These are phyloP conservation scores for Tachypleus tridentatus DNA, from an alignment of 1,140 invertebrate genomes.

Conservation along the genomic window DNA sequence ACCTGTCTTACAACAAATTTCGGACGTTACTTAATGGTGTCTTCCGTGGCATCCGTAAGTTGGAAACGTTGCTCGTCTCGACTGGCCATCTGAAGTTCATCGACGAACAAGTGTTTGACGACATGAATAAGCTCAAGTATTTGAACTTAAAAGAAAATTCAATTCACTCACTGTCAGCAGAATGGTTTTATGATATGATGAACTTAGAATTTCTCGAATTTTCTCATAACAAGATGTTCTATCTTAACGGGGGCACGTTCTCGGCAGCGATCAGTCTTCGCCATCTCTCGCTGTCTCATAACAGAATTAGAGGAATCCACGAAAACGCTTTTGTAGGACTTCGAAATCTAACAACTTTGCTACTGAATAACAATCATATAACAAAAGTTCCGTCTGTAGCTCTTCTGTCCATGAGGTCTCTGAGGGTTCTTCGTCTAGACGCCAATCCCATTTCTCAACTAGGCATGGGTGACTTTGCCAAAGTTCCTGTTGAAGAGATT, in stretches of 20 bases:
- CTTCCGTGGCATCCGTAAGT: slow-evolving; percentile 54
- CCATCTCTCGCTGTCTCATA: slow-evolving; percentile 63
- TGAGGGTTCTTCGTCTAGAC: slow-evolving; percentile 64
- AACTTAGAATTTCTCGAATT: slow-evolving; percentile 46
- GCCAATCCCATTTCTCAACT: slow-evolving; percentile 51
- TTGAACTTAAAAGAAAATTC: slow-evolving; percentile 61
- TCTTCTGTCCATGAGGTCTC: slow-evolving; percentile 30
- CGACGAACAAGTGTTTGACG: slow-evolving; percentile 46
- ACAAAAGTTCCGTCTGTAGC: slow-evolving; percentile 24
- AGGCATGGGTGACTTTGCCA: slow-evolving; percentile 29
- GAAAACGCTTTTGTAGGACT: slow-evolving; percentile 79
- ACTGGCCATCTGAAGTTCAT: slow-evolving; percentile 40
- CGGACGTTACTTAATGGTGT: slow-evolving; percentile 60
- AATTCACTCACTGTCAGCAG: slow-evolving; percentile 27
- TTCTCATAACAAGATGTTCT: slow-evolving; percentile 66
- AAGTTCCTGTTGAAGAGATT: slow-evolving; percentile 29
- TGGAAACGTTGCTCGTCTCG: slow-evolving; percentile 51
- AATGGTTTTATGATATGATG: slow-evolving; percentile 28
- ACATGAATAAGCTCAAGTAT: slow-evolving; percentile 55
- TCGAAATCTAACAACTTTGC: slow-evolving; percentile 31
- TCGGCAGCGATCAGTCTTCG: slow-evolving; percentile 41
- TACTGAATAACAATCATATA: slow-evolving; percentile 27
- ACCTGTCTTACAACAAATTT: slow-evolving; percentile 60
- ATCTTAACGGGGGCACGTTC: slow-evolving; percentile 70
- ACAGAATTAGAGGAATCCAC: slow-evolving; percentile 67